Evolutionary conservation across 2,797 vertebrate genomes (phyloP).

Genomic region (Gorsachius magnificus): DNA sequence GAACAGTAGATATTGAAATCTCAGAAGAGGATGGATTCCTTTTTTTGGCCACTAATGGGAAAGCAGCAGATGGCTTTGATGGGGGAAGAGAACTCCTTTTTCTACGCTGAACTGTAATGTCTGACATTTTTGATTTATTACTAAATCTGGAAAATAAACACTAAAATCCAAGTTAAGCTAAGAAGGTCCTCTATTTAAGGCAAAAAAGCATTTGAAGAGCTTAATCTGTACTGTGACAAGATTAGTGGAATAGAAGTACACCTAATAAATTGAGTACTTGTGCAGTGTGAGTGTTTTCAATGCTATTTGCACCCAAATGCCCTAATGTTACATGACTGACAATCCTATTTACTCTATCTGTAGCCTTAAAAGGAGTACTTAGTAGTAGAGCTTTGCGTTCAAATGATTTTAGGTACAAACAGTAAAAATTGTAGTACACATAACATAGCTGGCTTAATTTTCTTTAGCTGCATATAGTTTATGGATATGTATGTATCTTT

Average conservation of each 20-base stretch:
- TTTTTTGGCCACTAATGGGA: background rate
- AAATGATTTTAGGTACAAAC: background rate
- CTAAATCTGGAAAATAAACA: conserved; percentile 14
- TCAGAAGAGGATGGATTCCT: background rate
- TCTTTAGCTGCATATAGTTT: background rate
- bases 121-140: background rate
- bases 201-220: background rate
- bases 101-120: background rate
- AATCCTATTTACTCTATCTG: background rate
- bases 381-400: background rate
- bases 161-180: background rate
- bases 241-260: background rate
- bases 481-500: background rate
- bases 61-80: background rate
- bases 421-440: background rate
- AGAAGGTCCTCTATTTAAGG: background rate
- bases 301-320: background rate
- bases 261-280: background rate
- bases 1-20: background rate
- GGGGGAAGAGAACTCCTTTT: background rate
- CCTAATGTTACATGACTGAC: background rate
- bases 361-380: background rate
- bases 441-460: background rate
- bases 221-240: background rate
- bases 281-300: background rate